These are phyloP conservation scores for Sebastiscus tertius DNA, from an alignment of 2,797 vertebrate species.

Conservation along the genomic window DNA sequence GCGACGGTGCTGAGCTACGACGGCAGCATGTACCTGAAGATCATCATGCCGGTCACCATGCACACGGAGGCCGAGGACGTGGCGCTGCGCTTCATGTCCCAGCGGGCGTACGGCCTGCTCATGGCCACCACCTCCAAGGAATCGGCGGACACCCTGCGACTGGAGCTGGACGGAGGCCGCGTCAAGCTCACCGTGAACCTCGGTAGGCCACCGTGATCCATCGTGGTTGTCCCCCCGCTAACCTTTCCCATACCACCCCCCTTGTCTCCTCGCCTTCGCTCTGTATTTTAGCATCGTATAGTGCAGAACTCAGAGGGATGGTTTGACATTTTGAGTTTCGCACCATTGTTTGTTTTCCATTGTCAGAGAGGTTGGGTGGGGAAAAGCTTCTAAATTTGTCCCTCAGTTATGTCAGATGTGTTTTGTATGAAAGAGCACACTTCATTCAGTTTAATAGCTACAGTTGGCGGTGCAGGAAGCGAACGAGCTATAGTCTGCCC, in stretches of 20 bases:
- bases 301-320: background rate
- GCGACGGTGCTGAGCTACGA: slow-evolving; percentile 95
- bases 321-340: slow-evolving; percentile 23
- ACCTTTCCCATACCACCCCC: slow-evolving; percentile 5
- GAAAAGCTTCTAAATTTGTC: slow-evolving; percentile 43
- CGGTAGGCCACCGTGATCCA: slow-evolving; percentile 80
- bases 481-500: background rate
- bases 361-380: slow-evolving; percentile 4
- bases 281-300: slow-evolving; percentile 13
- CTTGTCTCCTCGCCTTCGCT: slow-evolving; percentile 16
- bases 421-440: background rate
- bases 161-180: slow-evolving; percentile 93
- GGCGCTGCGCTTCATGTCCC: slow-evolving; percentile 94
- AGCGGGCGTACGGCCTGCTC: slow-evolving; percentile 93
- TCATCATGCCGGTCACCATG: slow-evolving; percentile 89
- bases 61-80: slow-evolving; percentile 95
- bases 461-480: no score
- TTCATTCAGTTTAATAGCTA: background rate
- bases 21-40: slow-evolving; percentile 96
- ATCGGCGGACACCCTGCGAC: slow-evolving; percentile 92
- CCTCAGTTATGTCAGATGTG: slow-evolving; percentile 2
- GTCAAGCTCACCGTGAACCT: slow-evolving; percentile 96
- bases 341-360: background rate
- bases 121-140: slow-evolving; percentile 95
- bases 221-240: background rate